A percentile compares a stretch with the other conserved stretches of the same genome.
Conservation (phyloP, 1,140 invertebrate genomes). For the Pomacea maculata region DNA sequence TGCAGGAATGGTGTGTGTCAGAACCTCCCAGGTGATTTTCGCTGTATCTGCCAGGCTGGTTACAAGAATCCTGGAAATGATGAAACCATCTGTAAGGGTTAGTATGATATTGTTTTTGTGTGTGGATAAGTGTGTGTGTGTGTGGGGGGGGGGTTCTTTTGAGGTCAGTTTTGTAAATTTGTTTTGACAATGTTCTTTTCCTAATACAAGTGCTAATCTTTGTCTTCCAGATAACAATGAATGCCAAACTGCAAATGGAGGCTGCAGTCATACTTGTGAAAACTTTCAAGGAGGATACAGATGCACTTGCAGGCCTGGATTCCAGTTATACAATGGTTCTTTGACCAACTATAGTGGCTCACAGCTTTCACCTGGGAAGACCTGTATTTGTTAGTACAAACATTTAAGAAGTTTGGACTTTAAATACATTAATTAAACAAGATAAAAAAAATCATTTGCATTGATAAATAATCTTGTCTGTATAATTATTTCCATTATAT, state of each 20-base stretch:
- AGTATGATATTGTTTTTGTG: conserved; percentile 57
- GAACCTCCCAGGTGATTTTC: conserved; percentile 93
- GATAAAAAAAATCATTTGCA: no score
- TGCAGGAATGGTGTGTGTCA: conserved; percentile 90
- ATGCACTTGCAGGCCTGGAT: conserved; percentile 37
- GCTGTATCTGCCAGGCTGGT: conserved; percentile 91
- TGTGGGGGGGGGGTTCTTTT: not conserved
- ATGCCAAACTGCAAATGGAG: conserved; percentile 43
- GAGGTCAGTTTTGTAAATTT: no score
- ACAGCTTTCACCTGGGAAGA: conserved; percentile 27
- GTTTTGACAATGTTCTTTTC: no score
- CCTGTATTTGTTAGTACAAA: conserved; percentile 33
- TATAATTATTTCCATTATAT: no score
- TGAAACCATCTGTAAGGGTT: conserved; percentile 93
- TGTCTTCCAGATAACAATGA: conserved; percentile 60
- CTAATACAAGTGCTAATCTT: not conserved
- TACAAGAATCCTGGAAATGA: conserved; percentile 72
- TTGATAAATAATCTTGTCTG: no score
- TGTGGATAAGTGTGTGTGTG: not conserved
- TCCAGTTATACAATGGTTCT: conserved; percentile 21
- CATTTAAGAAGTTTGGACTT: not conserved
- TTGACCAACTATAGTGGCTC: conserved; percentile 20
- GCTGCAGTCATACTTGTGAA: conserved; percentile 65
- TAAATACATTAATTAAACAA: no score
- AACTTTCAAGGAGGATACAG: conserved; percentile 34